These are phyloP conservation scores for Cygnus buccinator DNA, from an alignment of 2,113 vertebrate genomes.

Conservation along the genomic window DNA sequence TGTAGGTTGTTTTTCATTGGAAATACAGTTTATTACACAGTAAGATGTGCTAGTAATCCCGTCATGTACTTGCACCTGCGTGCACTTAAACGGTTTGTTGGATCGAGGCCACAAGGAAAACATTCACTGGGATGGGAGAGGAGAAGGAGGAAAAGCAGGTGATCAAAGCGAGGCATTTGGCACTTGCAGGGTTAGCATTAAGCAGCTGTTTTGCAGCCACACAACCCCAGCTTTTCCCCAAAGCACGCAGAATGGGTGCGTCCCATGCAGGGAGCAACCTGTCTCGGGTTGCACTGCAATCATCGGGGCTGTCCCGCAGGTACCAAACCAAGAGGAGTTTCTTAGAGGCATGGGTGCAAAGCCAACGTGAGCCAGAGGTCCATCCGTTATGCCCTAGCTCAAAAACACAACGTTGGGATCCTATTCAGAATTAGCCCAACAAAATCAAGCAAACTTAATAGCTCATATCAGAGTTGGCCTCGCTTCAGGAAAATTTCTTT, in stretches of 20 bases:
- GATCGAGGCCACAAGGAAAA: neutral
- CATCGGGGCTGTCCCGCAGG: neutral
- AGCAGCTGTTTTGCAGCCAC: neutral
- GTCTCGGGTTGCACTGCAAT: accelerated
- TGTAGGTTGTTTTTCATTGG: neutral
- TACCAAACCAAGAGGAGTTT: neutral
- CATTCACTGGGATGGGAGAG: neutral
- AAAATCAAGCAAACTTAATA: slow-evolving; percentile 43
- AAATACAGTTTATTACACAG: neutral
- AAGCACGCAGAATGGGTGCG: accelerated
- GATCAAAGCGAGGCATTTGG: neutral
- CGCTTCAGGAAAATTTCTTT: slow-evolving; percentile 57
- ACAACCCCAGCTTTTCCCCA: neutral
- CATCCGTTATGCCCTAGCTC: neutral
- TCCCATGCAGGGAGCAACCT: neutral
- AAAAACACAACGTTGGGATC: neutral
- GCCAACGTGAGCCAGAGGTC: neutral
- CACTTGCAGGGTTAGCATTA: neutral
- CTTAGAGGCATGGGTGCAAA: neutral
- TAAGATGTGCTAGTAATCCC: neutral
- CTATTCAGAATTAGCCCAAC: neutral
- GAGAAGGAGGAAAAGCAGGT: neutral
- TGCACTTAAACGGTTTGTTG: neutral
- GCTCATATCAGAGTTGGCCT: slow-evolving; percentile 44
- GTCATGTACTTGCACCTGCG: neutral